Percentiles rank a stretch among this genome's conserved stretches.
Conservation (phyloP, 1,140 invertebrate genomes). For the Drosophila bifasciata region DNA sequence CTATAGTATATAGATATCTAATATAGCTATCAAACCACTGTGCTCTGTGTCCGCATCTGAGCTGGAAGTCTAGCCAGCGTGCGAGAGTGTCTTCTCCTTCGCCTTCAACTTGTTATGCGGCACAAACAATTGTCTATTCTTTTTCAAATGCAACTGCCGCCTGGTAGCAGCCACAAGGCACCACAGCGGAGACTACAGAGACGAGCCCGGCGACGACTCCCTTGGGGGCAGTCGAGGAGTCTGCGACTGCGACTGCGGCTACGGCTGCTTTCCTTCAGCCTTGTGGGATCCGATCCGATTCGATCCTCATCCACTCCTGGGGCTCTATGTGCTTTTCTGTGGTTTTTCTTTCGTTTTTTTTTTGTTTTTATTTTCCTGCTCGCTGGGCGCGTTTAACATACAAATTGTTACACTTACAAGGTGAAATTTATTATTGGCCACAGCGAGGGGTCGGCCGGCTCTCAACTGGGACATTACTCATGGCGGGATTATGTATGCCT, state of each 20-base stretch:
- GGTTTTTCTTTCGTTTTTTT: slow-evolving; percentile 11
- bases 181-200: slow-evolving; percentile 21
- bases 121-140: slow-evolving; percentile 81
- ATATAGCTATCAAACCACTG: slow-evolving; percentile 18
- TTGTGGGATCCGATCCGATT: slow-evolving; percentile 49
- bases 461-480: slow-evolving; percentile 52
- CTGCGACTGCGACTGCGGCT: slow-evolving; percentile 26
- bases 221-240: slow-evolving; percentile 56
- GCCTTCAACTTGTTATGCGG: slow-evolving; percentile 78
- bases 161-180: slow-evolving; percentile 42
- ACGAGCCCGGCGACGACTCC: slow-evolving; percentile 44
- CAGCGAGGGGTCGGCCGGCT: slow-evolving; percentile 32
- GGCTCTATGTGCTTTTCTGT: slow-evolving; percentile 6
- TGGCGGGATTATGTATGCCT: slow-evolving; percentile 41
- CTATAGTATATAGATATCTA: not conserved
- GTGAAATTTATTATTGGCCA: slow-evolving; percentile 78
- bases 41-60: slow-evolving; percentile 29
- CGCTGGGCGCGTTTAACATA: slow-evolving; percentile 77
- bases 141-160: slow-evolving; percentile 67
- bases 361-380: slow-evolving; percentile 22
- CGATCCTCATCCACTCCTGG: slow-evolving; percentile 37
- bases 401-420: slow-evolving; percentile 84
- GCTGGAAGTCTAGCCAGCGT: slow-evolving; percentile 33
- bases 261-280: slow-evolving; percentile 33
- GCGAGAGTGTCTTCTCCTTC: slow-evolving; percentile 47